These are phyloP conservation scores for Pipistrellus kuhlii DNA, from an alignment of 2,797 vertebrate species.

Conservation along the genomic window DNA sequence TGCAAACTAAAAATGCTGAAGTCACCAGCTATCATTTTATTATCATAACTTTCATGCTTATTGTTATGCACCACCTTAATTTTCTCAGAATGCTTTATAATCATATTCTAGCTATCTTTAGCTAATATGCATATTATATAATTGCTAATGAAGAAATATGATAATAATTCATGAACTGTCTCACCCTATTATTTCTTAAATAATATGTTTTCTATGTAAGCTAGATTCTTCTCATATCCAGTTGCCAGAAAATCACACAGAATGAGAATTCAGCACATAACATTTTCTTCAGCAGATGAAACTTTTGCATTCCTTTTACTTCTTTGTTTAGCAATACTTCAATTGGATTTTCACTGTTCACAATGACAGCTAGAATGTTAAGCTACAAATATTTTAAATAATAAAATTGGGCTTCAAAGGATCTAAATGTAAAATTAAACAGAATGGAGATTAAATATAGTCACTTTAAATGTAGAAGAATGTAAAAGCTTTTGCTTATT, in stretches of 20 bases:
- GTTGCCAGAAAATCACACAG: not conserved
- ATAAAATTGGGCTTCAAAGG: conserved; percentile 54
- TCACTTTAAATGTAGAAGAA: conserved; percentile 76
- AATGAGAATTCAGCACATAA: not conserved
- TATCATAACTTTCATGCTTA: conserved; percentile 29
- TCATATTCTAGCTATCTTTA: conserved; percentile 29
- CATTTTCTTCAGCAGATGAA: conserved; percentile 37
- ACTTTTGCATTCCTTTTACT: not conserved
- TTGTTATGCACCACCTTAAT: conserved; percentile 28
- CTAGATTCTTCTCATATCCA: not conserved
- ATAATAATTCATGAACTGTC: not conserved
- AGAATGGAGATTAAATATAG: conserved; percentile 76
- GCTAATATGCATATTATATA: conserved; percentile 23
- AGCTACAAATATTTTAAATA: not conserved
- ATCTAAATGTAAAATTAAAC: conserved; percentile 79
- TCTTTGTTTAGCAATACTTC: not conserved
- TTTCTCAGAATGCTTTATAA: conserved; percentile 45
- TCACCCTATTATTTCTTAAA: conserved; percentile 35
- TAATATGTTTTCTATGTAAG: conserved; percentile 43
- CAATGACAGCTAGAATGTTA: conserved; percentile 43
- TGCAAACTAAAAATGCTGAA: conserved; percentile 32
- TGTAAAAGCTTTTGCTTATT: conserved; percentile 71
- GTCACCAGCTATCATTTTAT: conserved; percentile 33
- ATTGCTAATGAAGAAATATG: conserved; percentile 39
- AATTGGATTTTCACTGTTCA: not conserved